Conservation (phyloP, 2,113 vertebrate species). For the Apteryx owenii region DNA sequence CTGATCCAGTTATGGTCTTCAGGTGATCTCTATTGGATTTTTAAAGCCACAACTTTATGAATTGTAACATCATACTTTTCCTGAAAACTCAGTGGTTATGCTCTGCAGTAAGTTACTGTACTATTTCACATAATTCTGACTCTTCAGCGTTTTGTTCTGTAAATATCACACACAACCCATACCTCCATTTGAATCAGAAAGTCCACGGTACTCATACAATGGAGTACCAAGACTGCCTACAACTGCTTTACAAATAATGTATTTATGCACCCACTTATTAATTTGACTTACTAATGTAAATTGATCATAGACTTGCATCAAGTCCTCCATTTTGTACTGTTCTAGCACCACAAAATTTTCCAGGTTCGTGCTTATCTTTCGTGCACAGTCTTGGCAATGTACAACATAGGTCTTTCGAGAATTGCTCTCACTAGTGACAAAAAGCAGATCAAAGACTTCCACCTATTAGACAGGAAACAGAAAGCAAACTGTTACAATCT, state of each 20-base stretch:
- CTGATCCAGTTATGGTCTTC: constrained; percentile 74
- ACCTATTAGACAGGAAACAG: constrained; percentile 80
- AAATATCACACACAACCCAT: constrained; percentile 46
- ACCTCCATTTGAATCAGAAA: constrained; percentile 34
- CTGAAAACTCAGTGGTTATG: constrained; percentile 60
- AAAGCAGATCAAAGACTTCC: constrained; percentile 98
- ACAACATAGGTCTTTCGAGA: constrained; percentile 92
- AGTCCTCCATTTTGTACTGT: constrained; percentile 97
- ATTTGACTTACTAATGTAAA: constrained; percentile 96
- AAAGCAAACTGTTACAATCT: constrained; percentile 28
- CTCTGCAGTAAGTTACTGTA: constrained; percentile 60
- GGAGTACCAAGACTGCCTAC: constrained; percentile 58
- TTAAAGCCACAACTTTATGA: constrained; percentile 75
- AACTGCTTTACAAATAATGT: constrained; percentile 67
- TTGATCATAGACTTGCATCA: constrained; percentile 97
- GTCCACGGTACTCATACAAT: background rate
- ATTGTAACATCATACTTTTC: constrained; percentile 67
- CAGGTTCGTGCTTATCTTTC: constrained; percentile 91
- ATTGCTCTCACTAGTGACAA: constrained; percentile 96
- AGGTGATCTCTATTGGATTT: constrained; percentile 74
- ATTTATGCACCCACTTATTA: constrained; percentile 73
- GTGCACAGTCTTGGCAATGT: constrained; percentile 98
- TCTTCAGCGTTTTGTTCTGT: constrained; percentile 16
- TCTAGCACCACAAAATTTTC: constrained; percentile 98
- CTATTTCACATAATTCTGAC: constrained; percentile 53